phyloP scores from a whole-genome alignment of 1,140 invertebrate species.

The Aculops lycopersici region DNA sequence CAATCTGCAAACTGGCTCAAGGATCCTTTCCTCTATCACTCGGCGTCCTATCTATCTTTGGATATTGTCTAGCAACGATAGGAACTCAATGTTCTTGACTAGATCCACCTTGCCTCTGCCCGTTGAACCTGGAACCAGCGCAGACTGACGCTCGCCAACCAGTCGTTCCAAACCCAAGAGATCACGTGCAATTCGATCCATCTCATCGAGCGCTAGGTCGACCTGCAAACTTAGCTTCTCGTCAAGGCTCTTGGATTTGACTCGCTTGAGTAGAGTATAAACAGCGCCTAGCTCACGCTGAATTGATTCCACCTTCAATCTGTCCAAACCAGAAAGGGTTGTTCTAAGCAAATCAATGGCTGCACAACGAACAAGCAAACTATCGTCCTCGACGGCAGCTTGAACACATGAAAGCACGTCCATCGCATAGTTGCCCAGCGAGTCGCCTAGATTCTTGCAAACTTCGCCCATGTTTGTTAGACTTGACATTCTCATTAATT shows the following conservation, averaged over 20 bases:
- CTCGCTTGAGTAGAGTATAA: constrained; percentile 30
- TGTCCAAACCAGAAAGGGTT: constrained; percentile 33
- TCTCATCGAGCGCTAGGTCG: constrained; percentile 35
- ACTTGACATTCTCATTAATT: constrained; percentile 39
- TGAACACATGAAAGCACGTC: constrained; percentile 34
- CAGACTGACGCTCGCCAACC: no score
- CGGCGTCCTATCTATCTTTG: no score
- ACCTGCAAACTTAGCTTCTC: constrained; percentile 31
- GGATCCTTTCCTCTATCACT: no score
- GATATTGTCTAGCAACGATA: no score
- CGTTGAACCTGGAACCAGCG: no score
- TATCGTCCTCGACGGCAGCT: constrained; percentile 29
- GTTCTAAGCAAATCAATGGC: constrained; percentile 35
- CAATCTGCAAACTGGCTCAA: no score
- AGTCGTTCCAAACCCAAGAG: no score
- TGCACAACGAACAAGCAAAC: constrained; percentile 35
- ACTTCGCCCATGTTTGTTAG: constrained; percentile 52
- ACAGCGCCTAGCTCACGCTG: constrained; percentile 29
- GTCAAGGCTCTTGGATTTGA: constrained; percentile 29
- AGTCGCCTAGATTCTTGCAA: constrained; percentile 36
- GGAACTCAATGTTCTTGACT: no score
- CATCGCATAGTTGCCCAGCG: constrained; percentile 21
- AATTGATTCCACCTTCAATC: constrained; percentile 26
- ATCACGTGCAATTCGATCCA: constrained; percentile 30
- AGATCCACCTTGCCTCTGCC: no score